Conservation (phyloP, 2,797 vertebrate species). For the Choloepus didactylus region DNA sequence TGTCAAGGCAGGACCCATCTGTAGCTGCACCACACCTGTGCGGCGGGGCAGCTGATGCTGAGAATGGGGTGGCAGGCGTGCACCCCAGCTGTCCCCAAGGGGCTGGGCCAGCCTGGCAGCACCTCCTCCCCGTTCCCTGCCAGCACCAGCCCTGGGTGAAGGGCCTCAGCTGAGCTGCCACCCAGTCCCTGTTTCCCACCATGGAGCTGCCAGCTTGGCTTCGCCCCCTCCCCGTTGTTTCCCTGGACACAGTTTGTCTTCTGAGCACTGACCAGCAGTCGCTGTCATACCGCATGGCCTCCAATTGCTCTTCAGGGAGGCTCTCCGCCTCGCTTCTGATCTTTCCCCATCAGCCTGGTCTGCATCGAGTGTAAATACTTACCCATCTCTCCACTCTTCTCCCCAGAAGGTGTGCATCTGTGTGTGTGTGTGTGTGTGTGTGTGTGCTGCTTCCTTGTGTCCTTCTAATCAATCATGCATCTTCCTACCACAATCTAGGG, state of each 20-base stretch:
- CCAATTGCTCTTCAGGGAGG: accelerated
- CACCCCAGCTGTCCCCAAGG: accelerated
- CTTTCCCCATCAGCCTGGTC: neutral
- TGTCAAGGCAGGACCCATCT: neutral
- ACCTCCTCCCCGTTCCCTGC: accelerated
- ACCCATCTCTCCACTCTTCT: neutral
- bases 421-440: accelerated
- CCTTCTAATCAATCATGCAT: accelerated
- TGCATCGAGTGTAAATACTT: neutral
- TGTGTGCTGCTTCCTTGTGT: neutral
- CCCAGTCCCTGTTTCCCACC: neutral
- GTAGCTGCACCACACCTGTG: neutral
- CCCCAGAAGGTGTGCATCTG: accelerated
- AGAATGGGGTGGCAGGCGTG: too few relatives aligned
- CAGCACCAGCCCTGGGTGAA: neutral
- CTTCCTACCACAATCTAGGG: neutral
- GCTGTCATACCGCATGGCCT: neutral
- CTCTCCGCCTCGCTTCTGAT: neutral
- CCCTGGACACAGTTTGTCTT: constrained; percentile 29
- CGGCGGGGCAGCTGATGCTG: neutral
- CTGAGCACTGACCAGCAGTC: neutral
- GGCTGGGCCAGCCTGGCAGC: neutral
- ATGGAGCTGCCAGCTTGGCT: too few relatives aligned
- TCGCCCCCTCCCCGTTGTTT: neutral
- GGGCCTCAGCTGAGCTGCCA: neutral